Conservation (phyloP, 2,797 vertebrate species). For the Scyliorhinus canicula region DNA sequence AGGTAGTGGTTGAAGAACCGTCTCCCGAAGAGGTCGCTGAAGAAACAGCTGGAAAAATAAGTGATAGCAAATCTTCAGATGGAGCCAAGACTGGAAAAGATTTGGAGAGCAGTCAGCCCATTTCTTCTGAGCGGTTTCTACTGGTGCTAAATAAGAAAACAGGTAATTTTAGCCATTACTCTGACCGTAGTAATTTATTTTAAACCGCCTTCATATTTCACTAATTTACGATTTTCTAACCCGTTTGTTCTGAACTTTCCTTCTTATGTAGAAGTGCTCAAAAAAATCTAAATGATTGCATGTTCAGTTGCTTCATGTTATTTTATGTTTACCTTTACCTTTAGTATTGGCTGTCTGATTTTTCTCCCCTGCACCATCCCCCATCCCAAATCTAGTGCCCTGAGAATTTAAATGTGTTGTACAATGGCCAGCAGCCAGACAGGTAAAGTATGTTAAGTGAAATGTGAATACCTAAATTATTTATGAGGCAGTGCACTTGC, state of each 20-base stretch:
- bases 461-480: neutral
- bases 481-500: neutral
- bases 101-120: conserved; percentile 44
- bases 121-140: conserved; percentile 49
- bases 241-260: conserved; percentile 45
- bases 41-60: conserved; percentile 46
- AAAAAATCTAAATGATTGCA: conserved; percentile 34
- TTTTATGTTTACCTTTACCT: neutral
- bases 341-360: neutral
- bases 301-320: conserved; percentile 41
- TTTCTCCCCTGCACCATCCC: neutral
- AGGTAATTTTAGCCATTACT: conserved; percentile 63
- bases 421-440: neutral
- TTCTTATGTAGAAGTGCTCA: neutral
- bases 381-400: too few relatives aligned
- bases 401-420: neutral
- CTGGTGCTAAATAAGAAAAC: conserved; percentile 75
- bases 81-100: conserved; percentile 48
- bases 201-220: neutral
- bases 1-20: conserved; percentile 55
- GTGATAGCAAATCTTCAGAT: conserved; percentile 52
- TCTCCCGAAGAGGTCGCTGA: conserved; percentile 52
- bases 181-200: conserved; percentile 20
- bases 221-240: neutral
- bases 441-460: neutral